A percentile compares a stretch with the other conserved stretches of the same genome.
These are phyloP conservation scores for Spheniscus mendiculus DNA, from an alignment of 2,113 vertebrate species.

Conservation along the genomic window DNA sequence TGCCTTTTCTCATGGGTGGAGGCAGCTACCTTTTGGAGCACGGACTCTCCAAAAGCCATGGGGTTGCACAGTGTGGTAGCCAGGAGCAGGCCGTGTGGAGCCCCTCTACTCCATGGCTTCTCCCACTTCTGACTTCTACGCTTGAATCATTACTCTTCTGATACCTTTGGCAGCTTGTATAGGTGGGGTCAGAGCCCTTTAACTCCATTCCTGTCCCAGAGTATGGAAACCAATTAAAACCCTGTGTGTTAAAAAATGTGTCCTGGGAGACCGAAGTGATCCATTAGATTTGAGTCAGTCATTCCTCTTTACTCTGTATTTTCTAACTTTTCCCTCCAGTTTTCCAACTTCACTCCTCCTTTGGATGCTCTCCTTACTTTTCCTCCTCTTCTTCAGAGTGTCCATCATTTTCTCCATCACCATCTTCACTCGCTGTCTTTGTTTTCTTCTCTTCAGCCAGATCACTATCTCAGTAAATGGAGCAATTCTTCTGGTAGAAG, in stretches of 20 bases:
- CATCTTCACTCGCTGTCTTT: neutral
- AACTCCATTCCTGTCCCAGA: neutral
- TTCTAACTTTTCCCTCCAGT: neutral
- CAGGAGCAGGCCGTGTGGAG: neutral
- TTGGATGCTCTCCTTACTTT: neutral
- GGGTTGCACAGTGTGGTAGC: fast-evolving
- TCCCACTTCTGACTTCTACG: neutral
- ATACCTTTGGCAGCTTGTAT: neutral
- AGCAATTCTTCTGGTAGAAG: neutral
- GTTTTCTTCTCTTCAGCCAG: neutral
- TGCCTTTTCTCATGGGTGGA: neutral
- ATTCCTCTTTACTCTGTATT: neutral
- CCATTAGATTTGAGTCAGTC: neutral
- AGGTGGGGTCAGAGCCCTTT: neutral
- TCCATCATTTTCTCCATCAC: neutral
- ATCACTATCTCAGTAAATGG: neutral
- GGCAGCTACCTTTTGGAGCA: neutral
- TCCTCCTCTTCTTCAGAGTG: neutral
- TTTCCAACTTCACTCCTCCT: neutral
- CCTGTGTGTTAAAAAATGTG: neutral
- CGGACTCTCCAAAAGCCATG: neutral
- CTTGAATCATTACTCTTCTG: neutral
- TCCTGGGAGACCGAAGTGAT: neutral
- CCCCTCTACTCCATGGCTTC: neutral
- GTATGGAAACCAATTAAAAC: neutral